Evolutionary conservation across 1,140 invertebrate species (phyloP).

Genomic region (Phortica variegata): DNA sequence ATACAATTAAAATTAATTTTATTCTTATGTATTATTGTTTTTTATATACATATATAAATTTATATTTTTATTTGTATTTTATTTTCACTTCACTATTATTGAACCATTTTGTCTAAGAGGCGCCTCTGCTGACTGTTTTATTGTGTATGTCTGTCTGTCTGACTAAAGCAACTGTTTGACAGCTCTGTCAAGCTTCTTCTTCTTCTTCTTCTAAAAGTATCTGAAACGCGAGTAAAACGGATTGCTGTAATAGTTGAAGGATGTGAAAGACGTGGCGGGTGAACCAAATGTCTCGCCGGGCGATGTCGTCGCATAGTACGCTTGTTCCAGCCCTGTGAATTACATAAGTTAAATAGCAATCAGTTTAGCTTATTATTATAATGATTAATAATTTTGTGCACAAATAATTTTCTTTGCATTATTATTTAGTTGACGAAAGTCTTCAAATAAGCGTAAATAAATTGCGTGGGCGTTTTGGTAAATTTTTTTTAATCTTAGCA

Average conservation of each 20-base stretch:
- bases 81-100: conserved; percentile 14
- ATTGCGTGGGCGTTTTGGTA: too few species aligned
- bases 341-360: too few species aligned
- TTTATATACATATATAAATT: conserved; percentile 11
- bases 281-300: conserved; percentile 34
- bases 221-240: conserved; percentile 38
- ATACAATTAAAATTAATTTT: background rate
- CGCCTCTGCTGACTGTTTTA: conserved; percentile 24
- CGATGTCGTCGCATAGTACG: conserved; percentile 25
- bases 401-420: too few species aligned
- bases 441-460: too few species aligned
- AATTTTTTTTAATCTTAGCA: too few species aligned
- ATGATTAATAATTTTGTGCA: too few species aligned
- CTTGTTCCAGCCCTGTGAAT: conserved; percentile 23
- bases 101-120: conserved; percentile 26
- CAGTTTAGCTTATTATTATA: too few species aligned
- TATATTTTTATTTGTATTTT: background rate
- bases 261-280: conserved; percentile 41
- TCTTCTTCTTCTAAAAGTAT: conserved; percentile 27
- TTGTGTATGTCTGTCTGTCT: conserved; percentile 22
- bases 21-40: background rate
- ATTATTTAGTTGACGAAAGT: too few species aligned
- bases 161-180: conserved; percentile 20
- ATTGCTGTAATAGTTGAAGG: conserved; percentile 41
- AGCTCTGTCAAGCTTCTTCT: conserved; percentile 9